Conservation (phyloP, 2,888 invertebrate genomes). For the Amphipoea lucens region DNA sequence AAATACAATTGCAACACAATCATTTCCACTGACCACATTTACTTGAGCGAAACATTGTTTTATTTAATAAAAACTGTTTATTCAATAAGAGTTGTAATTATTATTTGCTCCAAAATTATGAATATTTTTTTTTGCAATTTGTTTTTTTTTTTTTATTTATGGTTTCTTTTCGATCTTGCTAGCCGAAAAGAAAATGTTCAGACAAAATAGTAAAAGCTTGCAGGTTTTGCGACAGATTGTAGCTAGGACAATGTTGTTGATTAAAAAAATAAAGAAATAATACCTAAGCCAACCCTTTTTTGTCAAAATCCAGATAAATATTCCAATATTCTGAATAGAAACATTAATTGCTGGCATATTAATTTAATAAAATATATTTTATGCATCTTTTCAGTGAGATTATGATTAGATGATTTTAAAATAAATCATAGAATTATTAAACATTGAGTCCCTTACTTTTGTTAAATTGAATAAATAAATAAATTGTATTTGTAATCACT, state of each 20-base stretch:
- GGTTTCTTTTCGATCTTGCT: background rate
- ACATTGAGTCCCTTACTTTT: background rate
- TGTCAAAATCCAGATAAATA: background rate
- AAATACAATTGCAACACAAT: conserved; percentile 66
- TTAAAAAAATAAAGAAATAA: background rate
- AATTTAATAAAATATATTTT: background rate
- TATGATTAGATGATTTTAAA: background rate
- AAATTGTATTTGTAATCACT: conserved; percentile 69
- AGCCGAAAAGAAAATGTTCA: background rate
- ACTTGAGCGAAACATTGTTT: conserved; percentile 38
- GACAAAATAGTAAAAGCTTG: background rate
- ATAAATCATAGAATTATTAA: background rate
- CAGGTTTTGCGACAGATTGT: background rate
- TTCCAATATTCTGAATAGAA: background rate
- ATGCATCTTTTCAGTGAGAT: background rate
- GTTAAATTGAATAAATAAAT: conserved; percentile 11
- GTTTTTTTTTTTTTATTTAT: background rate
- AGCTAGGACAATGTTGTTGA: background rate
- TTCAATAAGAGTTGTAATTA: conserved; percentile 30
- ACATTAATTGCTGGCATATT: background rate
- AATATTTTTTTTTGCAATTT: background rate
- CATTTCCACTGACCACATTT: conserved; percentile 63
- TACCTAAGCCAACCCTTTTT: background rate
- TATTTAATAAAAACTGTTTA: conserved; percentile 37
- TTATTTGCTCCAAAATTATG: conserved; percentile 34